Conservation (phyloP, 2,888 invertebrate genomes). For the Plebejus melissa region DNA sequence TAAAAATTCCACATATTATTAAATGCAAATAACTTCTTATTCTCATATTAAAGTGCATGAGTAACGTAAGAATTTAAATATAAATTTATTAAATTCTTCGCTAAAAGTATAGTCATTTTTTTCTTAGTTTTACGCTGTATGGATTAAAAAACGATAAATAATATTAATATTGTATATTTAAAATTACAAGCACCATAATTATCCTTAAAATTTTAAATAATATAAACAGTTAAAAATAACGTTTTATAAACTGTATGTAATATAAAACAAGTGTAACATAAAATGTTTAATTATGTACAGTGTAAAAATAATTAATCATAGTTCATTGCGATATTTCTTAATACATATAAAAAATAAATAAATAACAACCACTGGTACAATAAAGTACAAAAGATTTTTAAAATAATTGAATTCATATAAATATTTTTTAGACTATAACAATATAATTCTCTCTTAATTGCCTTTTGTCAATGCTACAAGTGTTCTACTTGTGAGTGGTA, state of each 20-base stretch:
- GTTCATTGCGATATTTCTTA: background rate
- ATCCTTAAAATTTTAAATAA: constrained; percentile 28
- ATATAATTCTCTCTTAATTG: background rate
- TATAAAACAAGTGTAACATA: constrained; percentile 17
- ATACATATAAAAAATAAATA: background rate
- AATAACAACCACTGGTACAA: constrained; percentile 1
- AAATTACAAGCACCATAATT: constrained; percentile 67
- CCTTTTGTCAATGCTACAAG: background rate
- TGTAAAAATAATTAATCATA: constrained; percentile 3
- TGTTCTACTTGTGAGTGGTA: background rate
- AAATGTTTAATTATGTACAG: background rate
- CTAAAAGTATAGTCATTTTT: background rate
- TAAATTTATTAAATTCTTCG: constrained; percentile 33
- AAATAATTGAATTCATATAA: background rate
- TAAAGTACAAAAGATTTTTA: background rate
- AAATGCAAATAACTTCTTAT: background rate
- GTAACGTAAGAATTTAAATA: constrained; percentile 19
- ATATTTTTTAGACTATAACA: background rate
- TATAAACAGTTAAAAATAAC: constrained; percentile 26
- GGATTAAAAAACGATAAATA: constrained; percentile 30
- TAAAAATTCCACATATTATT: background rate
- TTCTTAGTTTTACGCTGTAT: background rate
- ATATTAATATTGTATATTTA: constrained; percentile 50
- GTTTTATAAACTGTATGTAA: constrained; percentile 6
- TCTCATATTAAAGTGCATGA: background rate